Evolutionary conservation across 2,113 vertebrate species (phyloP), one percentile per base, ranked within the genome.

Genomic region (Salvelinus fontinalis): DNA sequence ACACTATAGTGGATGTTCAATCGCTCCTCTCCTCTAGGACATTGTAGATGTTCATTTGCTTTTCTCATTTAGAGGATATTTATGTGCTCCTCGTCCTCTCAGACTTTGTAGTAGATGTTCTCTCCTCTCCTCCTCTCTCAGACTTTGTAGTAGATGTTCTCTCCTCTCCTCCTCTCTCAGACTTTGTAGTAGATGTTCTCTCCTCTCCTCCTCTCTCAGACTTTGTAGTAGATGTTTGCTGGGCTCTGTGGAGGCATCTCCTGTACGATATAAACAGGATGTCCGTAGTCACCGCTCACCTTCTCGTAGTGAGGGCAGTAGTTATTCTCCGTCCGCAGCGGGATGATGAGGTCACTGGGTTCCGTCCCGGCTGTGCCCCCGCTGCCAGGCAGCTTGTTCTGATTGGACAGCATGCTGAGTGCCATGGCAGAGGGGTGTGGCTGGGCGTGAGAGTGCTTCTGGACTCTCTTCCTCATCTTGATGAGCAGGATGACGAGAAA

Each of bases 221-320:
- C 97, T 90, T 99, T 98, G 95, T 99, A 99, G 95, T 99, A 99
- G 93, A 99, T 98, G 94, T 98, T 99, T 86, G 97, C 97, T 0
- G 97, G 97, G 92, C 97, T 98, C 92, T 99, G 97, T 13, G 96
- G 97, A 0, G 97, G 97, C 96, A 99, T 98, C 94, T 99, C 97
- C 93, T 99, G 97, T 85, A 99, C 97, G 39, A 99, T 98, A 94
- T 99, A 99, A 92, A 99, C 97, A 3, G 97, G 97, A 87, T 99
- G 97, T 85, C 97, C 97, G 54, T 98, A 99, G 94, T 99, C 97
- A 83, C 97, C 97, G 93, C 97, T 98, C 91, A 99, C 97, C 93
- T 99, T 99, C 95, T 99, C 97, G 70, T 99, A 99, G 94, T 99
- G 97, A 80, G 97, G 97, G 94, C 97, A 99, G 94, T 98, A 99